Base-by-base conservation (phyloP, 2,797 vertebrate genomes). In the Falco naumanni region DNA sequence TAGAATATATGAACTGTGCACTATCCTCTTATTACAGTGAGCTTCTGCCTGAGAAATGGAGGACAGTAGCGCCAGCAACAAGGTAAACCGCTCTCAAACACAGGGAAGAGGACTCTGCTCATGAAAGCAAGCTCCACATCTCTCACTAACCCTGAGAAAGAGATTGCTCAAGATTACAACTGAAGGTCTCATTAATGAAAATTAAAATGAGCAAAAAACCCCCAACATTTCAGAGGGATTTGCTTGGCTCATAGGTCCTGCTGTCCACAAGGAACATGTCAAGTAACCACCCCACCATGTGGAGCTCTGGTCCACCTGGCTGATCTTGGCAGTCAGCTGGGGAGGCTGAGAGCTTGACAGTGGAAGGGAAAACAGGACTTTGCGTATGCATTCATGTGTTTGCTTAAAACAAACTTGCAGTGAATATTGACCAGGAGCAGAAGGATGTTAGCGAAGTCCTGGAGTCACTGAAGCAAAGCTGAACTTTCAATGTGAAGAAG, bases 381-480 rank as follows among this genome's bases (percentile, higher is more conserved):
- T 80, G 8, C 5, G 17, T 31, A 17, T 17, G 10, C 7, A 10
- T n/a, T 1, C 28, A 6, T 39, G 10, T 33, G 15, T 51, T 65
- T 65, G 5, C 50, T 90, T 68, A 63, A 54, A 22, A 47, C 15
- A 86, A 48, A 68, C 26, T 13, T n/a, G 11, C 3, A 59, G 34
- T 59, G 7, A 83, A 39, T 85, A 91, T 88, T 92, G 89, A n/a
- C 33, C 26, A 91, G 61, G 68, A 93, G 53, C 29, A 75, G 29
- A 96, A 92, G 33, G 21, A 48, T 22, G n/a, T 87, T 31, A 65
- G 63, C 34, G 85, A 93, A 94, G 25, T 45, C 7, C 28, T 56
- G 56, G 82, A 81, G 13, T 2, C 6, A 22, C 2, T 54, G n/a
- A 68, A 54, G 16, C 3, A 41, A 81, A 51, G 53, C 11, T 39